These are phyloP conservation scores for Nymphalis c-album DNA, from an alignment of 2,888 invertebrate species.

Conservation along the genomic window DNA sequence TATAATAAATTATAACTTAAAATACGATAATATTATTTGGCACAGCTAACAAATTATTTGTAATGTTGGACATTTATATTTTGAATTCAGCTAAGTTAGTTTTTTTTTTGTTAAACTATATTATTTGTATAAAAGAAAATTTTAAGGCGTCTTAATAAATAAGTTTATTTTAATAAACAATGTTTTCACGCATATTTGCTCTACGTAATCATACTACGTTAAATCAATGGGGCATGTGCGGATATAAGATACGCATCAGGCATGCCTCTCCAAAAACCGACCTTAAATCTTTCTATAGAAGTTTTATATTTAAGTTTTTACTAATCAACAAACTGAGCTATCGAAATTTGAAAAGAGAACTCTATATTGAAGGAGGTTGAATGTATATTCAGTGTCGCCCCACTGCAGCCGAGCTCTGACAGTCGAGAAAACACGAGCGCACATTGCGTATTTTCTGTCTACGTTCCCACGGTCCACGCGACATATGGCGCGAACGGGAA, in stretches of 20 bases:
- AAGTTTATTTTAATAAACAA: slow-evolving; percentile 54
- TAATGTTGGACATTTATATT: not conserved
- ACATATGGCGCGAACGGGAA: slow-evolving; percentile 77
- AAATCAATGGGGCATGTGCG: slow-evolving; percentile 68
- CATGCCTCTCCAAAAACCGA: slow-evolving; percentile 34
- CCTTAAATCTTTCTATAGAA: slow-evolving; percentile 21
- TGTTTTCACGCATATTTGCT: slow-evolving; percentile 62
- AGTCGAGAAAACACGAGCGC: slow-evolving; percentile 65
- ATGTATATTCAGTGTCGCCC: slow-evolving; percentile 36
- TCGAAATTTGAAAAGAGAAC: slow-evolving; percentile 47
- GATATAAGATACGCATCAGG: slow-evolving; percentile 30
- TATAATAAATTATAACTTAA: not conserved
- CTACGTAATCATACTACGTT: slow-evolving; percentile 66
- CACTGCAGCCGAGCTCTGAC: slow-evolving; percentile 49
- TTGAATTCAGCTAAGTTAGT: not conserved
- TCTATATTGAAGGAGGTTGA: slow-evolving; percentile 42
- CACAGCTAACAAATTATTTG: not conserved
- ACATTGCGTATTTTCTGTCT: slow-evolving; percentile 71
- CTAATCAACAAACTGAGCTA: slow-evolving; percentile 6
- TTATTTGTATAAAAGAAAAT: not conserved
- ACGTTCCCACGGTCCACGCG: slow-evolving; percentile 78
- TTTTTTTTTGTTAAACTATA: too few species aligned
- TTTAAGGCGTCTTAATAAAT: slow-evolving; percentile 31
- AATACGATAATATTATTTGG: not conserved
- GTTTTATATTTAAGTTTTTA: slow-evolving; percentile 21